Percentiles rank a stretch among this genome's conserved stretches.
phyloP scores from a whole-genome alignment of 2,888 invertebrate species.

The Mycalesis mineus region DNA sequence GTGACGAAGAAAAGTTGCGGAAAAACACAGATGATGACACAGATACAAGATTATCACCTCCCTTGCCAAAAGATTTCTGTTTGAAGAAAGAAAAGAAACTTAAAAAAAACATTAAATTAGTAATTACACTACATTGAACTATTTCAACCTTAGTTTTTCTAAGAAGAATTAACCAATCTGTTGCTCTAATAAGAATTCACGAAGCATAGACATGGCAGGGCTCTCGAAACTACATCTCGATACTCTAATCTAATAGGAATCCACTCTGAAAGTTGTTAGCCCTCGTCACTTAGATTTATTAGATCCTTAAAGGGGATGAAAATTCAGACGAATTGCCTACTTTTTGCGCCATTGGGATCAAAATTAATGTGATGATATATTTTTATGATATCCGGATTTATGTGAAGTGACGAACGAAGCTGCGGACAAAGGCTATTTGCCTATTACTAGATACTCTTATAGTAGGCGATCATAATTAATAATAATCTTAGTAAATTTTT shows the following conservation, averaged over 20 bases:
- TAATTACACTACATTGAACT: too few relatives aligned
- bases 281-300: slow-evolving; percentile 26
- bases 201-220: neutral
- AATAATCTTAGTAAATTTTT: too few relatives aligned
- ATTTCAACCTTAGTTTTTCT: too few relatives aligned
- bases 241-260: slow-evolving; percentile 10
- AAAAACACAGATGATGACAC: too few relatives aligned
- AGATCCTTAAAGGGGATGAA: slow-evolving; percentile 17
- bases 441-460: neutral
- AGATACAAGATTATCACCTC: too few relatives aligned
- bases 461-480: too few relatives aligned
- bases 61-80: too few relatives aligned
- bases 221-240: slow-evolving; percentile 1
- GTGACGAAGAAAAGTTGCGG: too few relatives aligned
- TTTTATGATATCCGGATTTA: neutral
- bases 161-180: too few relatives aligned
- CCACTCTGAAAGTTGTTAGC: slow-evolving; percentile 14
- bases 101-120: too few relatives aligned
- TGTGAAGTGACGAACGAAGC: neutral
- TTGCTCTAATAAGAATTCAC: neutral
- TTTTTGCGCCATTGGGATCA: slow-evolving; percentile 3
- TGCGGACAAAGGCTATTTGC: neutral
- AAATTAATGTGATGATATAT: slow-evolving; percentile 9
- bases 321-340: slow-evolving; percentile 10
- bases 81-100: too few relatives aligned